Conservation (phyloP, 2,113 vertebrate species). For the Muntiacus muntjak region DNA sequence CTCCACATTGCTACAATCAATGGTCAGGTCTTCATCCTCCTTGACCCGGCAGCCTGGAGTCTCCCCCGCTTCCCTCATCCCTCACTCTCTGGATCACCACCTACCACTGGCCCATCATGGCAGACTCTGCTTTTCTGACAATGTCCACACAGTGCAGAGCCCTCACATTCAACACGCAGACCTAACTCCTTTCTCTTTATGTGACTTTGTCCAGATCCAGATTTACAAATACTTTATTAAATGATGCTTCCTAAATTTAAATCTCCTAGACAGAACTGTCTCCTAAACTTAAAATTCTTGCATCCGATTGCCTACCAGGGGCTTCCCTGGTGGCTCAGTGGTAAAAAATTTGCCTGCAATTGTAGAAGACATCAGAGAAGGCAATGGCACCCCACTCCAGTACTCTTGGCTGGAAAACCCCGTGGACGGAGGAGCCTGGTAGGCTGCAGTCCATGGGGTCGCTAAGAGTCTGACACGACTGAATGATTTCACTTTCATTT, state of each 20-base stretch:
- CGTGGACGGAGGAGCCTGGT: background rate
- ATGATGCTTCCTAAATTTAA: background rate
- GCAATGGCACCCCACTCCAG: background rate
- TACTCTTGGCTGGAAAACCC: background rate
- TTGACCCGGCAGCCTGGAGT: too few relatives aligned
- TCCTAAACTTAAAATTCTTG: background rate
- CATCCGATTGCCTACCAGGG: rapidly evolving
- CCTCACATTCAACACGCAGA: background rate
- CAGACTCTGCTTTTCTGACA: background rate
- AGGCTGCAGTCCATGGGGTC: background rate
- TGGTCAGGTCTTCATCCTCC: background rate
- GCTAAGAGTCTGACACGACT: rapidly evolving
- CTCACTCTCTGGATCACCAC: rapidly evolving
- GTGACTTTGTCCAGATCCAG: background rate
- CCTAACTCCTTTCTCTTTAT: background rate
- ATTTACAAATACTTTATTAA: background rate
- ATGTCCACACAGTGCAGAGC: rapidly evolving
- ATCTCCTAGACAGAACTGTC: background rate
- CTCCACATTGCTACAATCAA: background rate
- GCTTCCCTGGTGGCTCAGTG: background rate
- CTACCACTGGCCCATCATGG: too few relatives aligned
- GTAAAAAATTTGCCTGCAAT: background rate
- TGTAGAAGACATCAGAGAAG: background rate
- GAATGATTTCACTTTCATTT: background rate
- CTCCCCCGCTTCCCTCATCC: rapidly evolving